phyloP scores from a whole-genome alignment of 1,140 invertebrate species.

The Brachionus rotundiformis region DNA sequence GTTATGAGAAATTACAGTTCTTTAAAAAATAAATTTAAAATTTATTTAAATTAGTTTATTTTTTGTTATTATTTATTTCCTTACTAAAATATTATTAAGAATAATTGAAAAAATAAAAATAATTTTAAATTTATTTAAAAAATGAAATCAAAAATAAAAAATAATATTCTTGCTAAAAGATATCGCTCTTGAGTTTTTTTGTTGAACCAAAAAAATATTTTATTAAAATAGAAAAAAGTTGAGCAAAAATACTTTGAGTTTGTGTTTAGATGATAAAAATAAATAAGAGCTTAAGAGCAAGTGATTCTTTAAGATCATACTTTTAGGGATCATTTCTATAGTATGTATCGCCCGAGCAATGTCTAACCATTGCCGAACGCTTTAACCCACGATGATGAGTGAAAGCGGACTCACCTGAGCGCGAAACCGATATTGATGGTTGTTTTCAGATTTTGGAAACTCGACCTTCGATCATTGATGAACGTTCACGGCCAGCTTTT shows the following conservation, averaged over 20 bases:
- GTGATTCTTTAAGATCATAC: slow-evolving; percentile 41
- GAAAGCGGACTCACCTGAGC: slow-evolving; percentile 32
- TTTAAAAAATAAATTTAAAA: too few species aligned
- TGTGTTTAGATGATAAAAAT: background rate
- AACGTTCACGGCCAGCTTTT: slow-evolving; percentile 16
- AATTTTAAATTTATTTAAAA: too few species aligned
- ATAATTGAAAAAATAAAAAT: background rate
- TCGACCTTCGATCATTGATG: slow-evolving; percentile 33
- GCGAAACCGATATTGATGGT: slow-evolving; percentile 35
- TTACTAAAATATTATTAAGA: too few species aligned
- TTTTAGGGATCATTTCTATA: slow-evolving; percentile 48
- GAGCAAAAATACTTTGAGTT: background rate
- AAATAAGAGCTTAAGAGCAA: background rate
- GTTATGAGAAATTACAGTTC: background rate
- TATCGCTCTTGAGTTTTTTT: background rate
- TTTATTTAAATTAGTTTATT: too few species aligned
- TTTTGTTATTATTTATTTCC: too few species aligned
- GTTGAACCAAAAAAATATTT: background rate
- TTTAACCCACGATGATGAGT: slow-evolving; percentile 46
- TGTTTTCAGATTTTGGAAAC: background rate
- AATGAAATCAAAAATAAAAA: too few species aligned
- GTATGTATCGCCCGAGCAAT: slow-evolving; percentile 47
- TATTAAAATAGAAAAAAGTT: background rate
- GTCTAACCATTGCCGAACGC: slow-evolving; percentile 47
- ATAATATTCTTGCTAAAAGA: too few species aligned